Base-by-base conservation (phyloP, 2,113 vertebrate species). In the Triplophysa siluroides region DNA sequence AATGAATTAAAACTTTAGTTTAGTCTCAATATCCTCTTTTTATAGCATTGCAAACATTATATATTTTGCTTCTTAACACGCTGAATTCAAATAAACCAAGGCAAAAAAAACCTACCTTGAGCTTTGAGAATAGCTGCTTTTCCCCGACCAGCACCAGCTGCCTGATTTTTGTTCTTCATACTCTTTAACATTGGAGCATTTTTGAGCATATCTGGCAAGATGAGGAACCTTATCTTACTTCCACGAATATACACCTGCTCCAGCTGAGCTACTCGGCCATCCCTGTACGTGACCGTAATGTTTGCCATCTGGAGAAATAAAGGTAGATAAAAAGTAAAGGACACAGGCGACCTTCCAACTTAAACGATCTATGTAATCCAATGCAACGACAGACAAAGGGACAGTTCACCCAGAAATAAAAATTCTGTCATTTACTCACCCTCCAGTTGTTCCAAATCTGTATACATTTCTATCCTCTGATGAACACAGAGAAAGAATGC, bases 91-190 rank as follows among this genome's bases (percentile, higher is more conserved):
- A 26, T 12, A 29, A 12, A 24, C 33, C 23, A 38, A 38, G 21
- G 5, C 9, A 21, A 24, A 61, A 9, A 60, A 5, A 16, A n/a
- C 14, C 19, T 77, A 93, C 98, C 97, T 92, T 99, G 97, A 83
- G 98, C 97, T 93, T 99, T 99, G 75, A 99, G 95, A 86, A 99
- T 99, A 67, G 98, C 98, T 12, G 98, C 98, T 87, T 99, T 99
- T 3, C 97, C 97, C 76, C 98, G 89, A 56, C 98, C 98, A 0
- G 98, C 98, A 8, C 98, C 97, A 0, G 98, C 96, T 0, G 96
- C 95, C 80, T 98, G 98, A 89, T 99, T 99, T 89, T 99, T 98
- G 83, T 98, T 99, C 75, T 99, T 99, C 96, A 99, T 98, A 85
- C 97, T 99, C 90, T 99, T 99, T 45, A 99, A 85, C 98, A 99